A percentile compares a stretch with the other conserved stretches of the same genome.
These are phyloP conservation scores for Nematolebias whitei DNA, from an alignment of 2,113 vertebrate genomes.

Conservation along the genomic window DNA sequence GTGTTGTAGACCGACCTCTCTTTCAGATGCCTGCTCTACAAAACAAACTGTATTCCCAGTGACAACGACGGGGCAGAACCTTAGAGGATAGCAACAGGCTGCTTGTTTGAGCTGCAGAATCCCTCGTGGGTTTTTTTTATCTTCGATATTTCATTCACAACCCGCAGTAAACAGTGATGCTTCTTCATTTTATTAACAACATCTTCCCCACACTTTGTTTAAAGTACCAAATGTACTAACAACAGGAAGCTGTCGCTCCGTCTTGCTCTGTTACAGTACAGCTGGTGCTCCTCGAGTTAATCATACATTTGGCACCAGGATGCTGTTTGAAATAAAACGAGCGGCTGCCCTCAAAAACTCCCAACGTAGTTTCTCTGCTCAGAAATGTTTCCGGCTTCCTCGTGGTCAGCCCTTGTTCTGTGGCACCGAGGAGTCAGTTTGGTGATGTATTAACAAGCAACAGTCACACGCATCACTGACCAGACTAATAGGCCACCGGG, in stretches of 20 bases:
- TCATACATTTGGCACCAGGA: slow-evolving; percentile 36
- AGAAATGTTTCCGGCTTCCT: slow-evolving; percentile 19
- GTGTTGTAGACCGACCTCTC: too few relatives aligned
- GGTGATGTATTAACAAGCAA: slow-evolving; percentile 52
- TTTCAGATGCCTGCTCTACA: neutral
- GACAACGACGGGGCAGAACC: slow-evolving; percentile 37
- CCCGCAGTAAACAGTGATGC: too few relatives aligned
- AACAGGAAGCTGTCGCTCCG: slow-evolving; percentile 25
- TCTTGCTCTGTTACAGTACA: neutral
- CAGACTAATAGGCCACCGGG: neutral
- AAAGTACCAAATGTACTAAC: neutral
- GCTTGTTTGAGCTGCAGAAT: slow-evolving; percentile 8
- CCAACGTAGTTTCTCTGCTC: neutral
- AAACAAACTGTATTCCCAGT: slow-evolving; percentile 19
- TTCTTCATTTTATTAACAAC: neutral
- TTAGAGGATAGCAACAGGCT: slow-evolving; percentile 8
- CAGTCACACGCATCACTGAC: slow-evolving; percentile 19
- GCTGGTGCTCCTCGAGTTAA: slow-evolving; percentile 53
- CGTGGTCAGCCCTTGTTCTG: slow-evolving; percentile 22
- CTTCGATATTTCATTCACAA: neutral
- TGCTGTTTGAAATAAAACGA: neutral
- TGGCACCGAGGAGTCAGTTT: slow-evolving; percentile 13
- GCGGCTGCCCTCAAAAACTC: slow-evolving; percentile 28
- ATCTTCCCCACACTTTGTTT: neutral
- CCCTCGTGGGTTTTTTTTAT: neutral